phyloP scores from a whole-genome alignment of 2,888 invertebrate species.

The Bombylius discolor region DNA sequence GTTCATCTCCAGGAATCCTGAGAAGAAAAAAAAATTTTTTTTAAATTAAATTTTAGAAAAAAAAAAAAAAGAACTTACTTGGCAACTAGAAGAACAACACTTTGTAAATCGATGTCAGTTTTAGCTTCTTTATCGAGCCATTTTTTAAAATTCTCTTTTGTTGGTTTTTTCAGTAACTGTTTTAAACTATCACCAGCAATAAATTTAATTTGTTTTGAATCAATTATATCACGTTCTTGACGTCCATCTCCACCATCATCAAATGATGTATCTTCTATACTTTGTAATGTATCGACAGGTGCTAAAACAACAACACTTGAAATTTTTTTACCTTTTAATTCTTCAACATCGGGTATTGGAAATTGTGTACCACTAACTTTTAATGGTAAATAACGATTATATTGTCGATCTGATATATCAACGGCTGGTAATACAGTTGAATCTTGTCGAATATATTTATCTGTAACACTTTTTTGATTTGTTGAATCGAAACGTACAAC shows the following conservation, averaged over 20 bases:
- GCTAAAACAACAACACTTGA: constrained; percentile 76
- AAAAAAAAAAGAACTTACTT: constrained; percentile 46
- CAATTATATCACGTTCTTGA: constrained; percentile 42
- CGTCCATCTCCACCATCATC: constrained; percentile 33
- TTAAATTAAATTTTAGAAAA: too few relatives aligned
- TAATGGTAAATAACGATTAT: constrained; percentile 70
- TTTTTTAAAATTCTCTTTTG: constrained; percentile 61
- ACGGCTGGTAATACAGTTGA: constrained; percentile 65
- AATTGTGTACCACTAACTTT: constrained; percentile 77
- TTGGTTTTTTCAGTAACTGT: constrained; percentile 59
- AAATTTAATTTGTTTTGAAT: constrained; percentile 57
- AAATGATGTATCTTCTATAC: constrained; percentile 15
- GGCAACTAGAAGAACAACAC: constrained; percentile 68
- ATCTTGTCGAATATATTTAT: constrained; percentile 56
- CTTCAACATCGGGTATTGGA: constrained; percentile 67
- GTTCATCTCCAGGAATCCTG: constrained; percentile 38
- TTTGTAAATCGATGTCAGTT: constrained; percentile 61
- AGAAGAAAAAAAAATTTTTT: too few relatives aligned
- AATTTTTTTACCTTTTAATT: constrained; percentile 60
- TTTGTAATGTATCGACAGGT: constrained; percentile 56
- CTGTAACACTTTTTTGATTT: constrained; percentile 59
- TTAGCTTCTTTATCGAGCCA: constrained; percentile 68
- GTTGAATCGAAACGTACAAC: constrained; percentile 70
- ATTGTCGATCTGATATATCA: constrained; percentile 57
- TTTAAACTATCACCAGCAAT: constrained; percentile 63